A percentile compares a stretch with the other conserved stretches of the same genome.
These are phyloP conservation scores for Hydraecia micacea DNA, from an alignment of 2,888 invertebrate genomes.

Conservation along the genomic window DNA sequence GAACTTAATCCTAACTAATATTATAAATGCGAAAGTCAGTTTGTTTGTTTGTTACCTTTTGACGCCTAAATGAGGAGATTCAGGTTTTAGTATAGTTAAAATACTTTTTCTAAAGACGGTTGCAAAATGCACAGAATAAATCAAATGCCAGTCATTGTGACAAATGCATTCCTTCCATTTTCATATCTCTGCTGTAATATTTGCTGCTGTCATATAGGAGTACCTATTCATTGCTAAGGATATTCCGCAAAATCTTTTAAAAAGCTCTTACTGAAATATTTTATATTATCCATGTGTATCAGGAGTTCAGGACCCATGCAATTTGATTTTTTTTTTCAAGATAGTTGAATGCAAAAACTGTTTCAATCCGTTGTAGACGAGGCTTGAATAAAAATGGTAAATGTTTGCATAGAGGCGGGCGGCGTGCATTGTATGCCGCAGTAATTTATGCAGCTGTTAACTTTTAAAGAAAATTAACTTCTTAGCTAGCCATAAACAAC, in stretches of 20 bases:
- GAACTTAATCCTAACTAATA: too few relatives aligned
- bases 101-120: neutral
- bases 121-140: conserved; percentile 12
- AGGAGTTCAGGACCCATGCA: neutral
- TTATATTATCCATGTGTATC: neutral
- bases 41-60: too few relatives aligned
- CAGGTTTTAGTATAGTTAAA: neutral
- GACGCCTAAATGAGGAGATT: too few relatives aligned
- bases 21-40: too few relatives aligned
- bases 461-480: conserved; percentile 30
- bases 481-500: conserved; percentile 12
- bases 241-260: conserved; percentile 5
- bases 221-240: neutral
- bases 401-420: conserved; percentile 44
- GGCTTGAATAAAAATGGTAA: conserved; percentile 27
- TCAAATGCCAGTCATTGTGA: conserved; percentile 3
- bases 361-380: conserved; percentile 24
- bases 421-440: conserved; percentile 33
- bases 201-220: conserved; percentile 11
- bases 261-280: neutral
- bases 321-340: neutral
- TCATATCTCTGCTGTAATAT: conserved; percentile 23
- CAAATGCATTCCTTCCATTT: conserved; percentile 31
- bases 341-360: neutral
- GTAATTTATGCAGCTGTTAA: conserved; percentile 41